phyloP scores from a whole-genome alignment of 2,888 invertebrate species.

The Chrysolina americana region DNA sequence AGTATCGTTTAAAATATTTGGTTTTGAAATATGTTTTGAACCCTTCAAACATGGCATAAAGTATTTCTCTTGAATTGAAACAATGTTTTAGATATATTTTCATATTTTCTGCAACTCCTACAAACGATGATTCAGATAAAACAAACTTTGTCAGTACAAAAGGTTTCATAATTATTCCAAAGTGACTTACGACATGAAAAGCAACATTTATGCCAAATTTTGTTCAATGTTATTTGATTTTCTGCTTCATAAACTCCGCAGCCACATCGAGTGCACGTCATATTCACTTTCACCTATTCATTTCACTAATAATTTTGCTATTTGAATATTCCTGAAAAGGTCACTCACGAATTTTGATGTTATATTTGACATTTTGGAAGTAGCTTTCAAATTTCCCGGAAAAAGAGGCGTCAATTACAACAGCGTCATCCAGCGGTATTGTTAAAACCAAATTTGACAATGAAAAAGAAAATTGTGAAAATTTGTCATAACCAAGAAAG shows the following conservation, averaged over 20 bases:
- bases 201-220: conserved; percentile 61
- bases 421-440: conserved; percentile 49
- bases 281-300: conserved; percentile 31
- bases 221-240: conserved; percentile 59
- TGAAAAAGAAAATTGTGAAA: conserved; percentile 39
- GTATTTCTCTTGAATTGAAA: too few species aligned
- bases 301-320: conserved; percentile 14
- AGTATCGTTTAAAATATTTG: too few species aligned
- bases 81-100: too few species aligned
- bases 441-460: conserved; percentile 29
- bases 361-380: conserved; percentile 42
- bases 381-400: conserved; percentile 43
- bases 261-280: conserved; percentile 60
- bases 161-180: not conserved
- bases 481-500: conserved; percentile 63
- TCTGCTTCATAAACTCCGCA: conserved; percentile 55
- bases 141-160: not conserved
- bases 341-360: conserved; percentile 23
- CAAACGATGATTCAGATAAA: too few species aligned
- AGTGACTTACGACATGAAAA: conserved; percentile 60
- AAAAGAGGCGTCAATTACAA: conserved; percentile 39
- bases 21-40: too few species aligned
- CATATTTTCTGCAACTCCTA: too few species aligned
- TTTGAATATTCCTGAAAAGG: not conserved
- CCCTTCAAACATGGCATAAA: too few species aligned